These are phyloP conservation scores for Bembecia ichneumoniformis DNA, from an alignment of 2,888 invertebrate genomes.

Conservation along the genomic window DNA sequence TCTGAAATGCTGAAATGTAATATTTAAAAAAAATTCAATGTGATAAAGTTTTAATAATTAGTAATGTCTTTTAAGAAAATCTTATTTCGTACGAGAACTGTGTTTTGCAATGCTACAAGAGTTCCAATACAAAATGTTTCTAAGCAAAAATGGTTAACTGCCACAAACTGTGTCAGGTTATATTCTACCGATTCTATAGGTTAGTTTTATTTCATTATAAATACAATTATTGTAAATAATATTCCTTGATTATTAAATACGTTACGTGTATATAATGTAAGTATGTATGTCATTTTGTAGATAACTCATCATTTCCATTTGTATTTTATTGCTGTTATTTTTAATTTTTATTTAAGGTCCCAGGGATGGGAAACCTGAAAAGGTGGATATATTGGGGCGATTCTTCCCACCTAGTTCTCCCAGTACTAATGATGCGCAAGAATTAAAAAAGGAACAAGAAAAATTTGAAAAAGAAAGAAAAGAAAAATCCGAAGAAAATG, in stretches of 20 bases:
- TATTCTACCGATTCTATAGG: constrained; percentile 58
- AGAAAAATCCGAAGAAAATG: constrained; percentile 74
- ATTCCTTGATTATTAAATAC: background rate
- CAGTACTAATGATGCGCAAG: constrained; percentile 47
- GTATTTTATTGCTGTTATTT: background rate
- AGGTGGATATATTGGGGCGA: constrained; percentile 66
- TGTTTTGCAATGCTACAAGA: constrained; percentile 39
- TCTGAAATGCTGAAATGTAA: constrained; percentile 16
- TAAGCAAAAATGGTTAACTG: constrained; percentile 42
- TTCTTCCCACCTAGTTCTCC: constrained; percentile 71
- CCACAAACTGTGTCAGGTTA: constrained; percentile 41
- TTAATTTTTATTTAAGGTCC: constrained; percentile 17
- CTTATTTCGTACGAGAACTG: constrained; percentile 42
- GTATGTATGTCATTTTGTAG: background rate
- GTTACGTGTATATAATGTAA: background rate
- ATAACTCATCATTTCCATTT: background rate
- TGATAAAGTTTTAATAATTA: constrained; percentile 29
- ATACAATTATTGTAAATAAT: too few species aligned
- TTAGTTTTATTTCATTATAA: constrained; percentile 32
- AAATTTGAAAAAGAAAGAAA: constrained; percentile 68
- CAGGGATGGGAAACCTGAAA: constrained; percentile 37
- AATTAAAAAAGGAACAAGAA: constrained; percentile 70
- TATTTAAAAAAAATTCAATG: constrained; percentile 13
- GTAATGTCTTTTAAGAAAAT: constrained; percentile 60
- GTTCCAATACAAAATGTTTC: constrained; percentile 36